phyloP scores from a whole-genome alignment of 1,140 invertebrate species.

The Euglossa dilemma region DNA sequence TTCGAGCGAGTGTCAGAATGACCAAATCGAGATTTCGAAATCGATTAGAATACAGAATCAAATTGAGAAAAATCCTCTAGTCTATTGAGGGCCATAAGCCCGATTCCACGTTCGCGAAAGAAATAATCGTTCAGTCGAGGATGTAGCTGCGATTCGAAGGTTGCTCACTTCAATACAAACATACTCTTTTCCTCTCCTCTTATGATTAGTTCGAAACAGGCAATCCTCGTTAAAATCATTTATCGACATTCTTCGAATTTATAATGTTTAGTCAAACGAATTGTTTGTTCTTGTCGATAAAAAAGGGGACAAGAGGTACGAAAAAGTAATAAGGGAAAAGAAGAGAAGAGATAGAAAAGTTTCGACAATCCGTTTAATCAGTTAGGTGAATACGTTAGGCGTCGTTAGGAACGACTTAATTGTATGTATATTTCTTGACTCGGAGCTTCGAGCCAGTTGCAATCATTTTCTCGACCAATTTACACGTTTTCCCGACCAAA shows the following conservation, averaged over 20 bases:
- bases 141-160: background rate
- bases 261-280: background rate
- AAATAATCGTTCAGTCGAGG: conserved; percentile 11
- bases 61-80: too few species aligned
- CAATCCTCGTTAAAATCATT: background rate
- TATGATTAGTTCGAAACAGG: conserved; percentile 42
- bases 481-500: conserved; percentile 67
- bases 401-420: conserved; percentile 19
- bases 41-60: background rate
- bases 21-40: conserved; percentile 5
- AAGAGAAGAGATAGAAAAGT: background rate
- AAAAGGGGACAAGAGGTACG: background rate
- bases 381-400: conserved; percentile 35
- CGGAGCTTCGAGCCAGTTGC: conserved; percentile 57
- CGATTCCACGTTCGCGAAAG: background rate
- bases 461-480: conserved; percentile 70
- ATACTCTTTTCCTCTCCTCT: conserved; percentile 34
- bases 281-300: conserved; percentile 47
- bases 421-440: conserved; percentile 42
- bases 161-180: background rate
- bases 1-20: conserved; percentile 37
- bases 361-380: conserved; percentile 60
- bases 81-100: background rate
- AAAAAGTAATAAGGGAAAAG: background rate
- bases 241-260: background rate